Evolutionary conservation across 2,113 vertebrate genomes (phyloP).

Genomic region (Sinocyclocheilus anophthalmus): DNA sequence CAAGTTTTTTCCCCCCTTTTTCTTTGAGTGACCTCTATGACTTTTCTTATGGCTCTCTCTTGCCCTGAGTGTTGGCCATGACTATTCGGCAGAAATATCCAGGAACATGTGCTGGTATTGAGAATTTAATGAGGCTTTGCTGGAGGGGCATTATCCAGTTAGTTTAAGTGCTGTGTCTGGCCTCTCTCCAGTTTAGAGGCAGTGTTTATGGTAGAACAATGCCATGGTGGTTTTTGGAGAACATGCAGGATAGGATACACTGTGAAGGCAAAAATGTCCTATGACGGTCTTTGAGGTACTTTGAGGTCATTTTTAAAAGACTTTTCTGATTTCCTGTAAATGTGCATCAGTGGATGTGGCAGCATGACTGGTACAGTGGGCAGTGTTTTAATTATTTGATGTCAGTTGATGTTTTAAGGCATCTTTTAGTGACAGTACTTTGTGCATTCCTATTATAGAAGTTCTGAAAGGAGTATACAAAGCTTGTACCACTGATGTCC

Average conservation of each 20-base stretch:
- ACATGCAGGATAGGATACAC: neutral
- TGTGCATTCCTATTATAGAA: neutral
- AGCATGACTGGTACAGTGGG: neutral
- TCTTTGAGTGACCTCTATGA: neutral
- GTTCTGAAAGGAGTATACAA: neutral
- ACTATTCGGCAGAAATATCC: slow-evolving; percentile 58
- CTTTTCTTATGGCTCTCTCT: neutral
- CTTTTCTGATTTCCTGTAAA: neutral
- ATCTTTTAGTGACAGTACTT: neutral
- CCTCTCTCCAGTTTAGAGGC: slow-evolving; percentile 53
- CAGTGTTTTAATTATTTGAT: neutral
- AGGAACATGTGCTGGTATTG: slow-evolving; percentile 59
- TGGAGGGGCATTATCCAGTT: slow-evolving; percentile 71
- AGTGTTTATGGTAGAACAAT: slow-evolving; percentile 53
- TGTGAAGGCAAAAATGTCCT: neutral
- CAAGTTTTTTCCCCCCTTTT: neutral
- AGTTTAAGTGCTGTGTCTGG: slow-evolving; percentile 72
- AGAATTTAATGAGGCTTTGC: slow-evolving; percentile 72
- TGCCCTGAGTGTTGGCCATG: slow-evolving; percentile 51
- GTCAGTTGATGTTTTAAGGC: neutral
- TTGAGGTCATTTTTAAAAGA: neutral
- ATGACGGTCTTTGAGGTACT: slow-evolving; percentile 10
- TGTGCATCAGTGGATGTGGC: neutral
- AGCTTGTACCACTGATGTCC: neutral
- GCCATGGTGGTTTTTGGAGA: slow-evolving; percentile 27